These are phyloP conservation scores for Schizaphis graminum DNA, from an alignment of 2,888 invertebrate genomes.

Conservation along the genomic window DNA sequence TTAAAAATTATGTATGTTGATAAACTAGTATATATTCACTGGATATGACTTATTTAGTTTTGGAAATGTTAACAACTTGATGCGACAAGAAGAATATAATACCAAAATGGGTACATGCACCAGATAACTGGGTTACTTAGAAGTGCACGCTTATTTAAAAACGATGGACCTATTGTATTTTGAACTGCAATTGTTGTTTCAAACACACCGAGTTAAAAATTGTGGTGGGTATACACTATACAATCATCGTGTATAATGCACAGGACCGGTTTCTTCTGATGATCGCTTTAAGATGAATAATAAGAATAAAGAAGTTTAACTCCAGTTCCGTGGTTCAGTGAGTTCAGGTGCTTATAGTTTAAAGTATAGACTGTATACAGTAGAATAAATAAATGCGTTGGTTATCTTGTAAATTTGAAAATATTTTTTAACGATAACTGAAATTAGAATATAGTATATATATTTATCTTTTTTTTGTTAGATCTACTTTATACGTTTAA, in stretches of 20 bases:
- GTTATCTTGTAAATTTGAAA: neutral
- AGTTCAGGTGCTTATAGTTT: neutral
- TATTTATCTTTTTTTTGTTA: neutral
- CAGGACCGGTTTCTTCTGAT: conserved; percentile 28
- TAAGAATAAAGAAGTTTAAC: conserved; percentile 13
- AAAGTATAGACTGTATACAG: neutral
- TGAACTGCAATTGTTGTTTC: conserved; percentile 28
- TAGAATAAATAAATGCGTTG: neutral
- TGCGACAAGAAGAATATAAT: neutral
- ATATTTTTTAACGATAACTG: neutral
- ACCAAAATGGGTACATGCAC: neutral
- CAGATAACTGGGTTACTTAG: conserved; percentile 41
- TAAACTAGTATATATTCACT: neutral
- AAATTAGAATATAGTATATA: neutral
- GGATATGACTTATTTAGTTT: neutral
- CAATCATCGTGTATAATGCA: neutral
- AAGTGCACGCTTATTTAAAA: conserved; percentile 19
- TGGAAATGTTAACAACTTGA: neutral
- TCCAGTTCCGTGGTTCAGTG: conserved; percentile 23
- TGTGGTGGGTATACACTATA: neutral
- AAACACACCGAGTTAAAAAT: neutral
- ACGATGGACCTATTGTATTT: conserved; percentile 31
- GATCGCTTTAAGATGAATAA: conserved; percentile 33
- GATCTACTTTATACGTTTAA: neutral
- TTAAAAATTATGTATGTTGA: neutral